Conservation (phyloP, 92 coral and sea anemone genomes). For the Actinostola sp. region DNA sequence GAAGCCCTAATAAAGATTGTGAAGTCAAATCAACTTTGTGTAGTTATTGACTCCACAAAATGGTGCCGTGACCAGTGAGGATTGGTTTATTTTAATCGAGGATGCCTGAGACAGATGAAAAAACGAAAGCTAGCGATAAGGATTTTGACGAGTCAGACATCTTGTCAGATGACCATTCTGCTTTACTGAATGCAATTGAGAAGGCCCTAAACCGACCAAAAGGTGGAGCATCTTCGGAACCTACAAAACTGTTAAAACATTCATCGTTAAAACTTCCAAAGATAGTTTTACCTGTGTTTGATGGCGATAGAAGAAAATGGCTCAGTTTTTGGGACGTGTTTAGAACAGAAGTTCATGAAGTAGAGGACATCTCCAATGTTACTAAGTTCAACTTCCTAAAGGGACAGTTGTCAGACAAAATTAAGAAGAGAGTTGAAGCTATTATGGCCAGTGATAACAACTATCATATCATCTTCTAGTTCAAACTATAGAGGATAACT, state of each 20-base stretch:
- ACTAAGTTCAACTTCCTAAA: constrained; percentile 48
- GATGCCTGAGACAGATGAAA: no score
- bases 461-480: constrained; percentile 41
- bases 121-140: constrained; percentile 27
- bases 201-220: constrained; percentile 16
- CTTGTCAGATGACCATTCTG: constrained; percentile 40
- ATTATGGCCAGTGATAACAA: constrained; percentile 55
- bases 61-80: no score
- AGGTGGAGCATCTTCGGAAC: neutral
- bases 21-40: no score
- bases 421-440: constrained; percentile 38
- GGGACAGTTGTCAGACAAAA: constrained; percentile 41
- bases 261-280: constrained; percentile 47
- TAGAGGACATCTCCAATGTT: constrained; percentile 32
- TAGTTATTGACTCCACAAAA: no score
- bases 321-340: constrained; percentile 51
- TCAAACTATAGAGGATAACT: constrained; percentile 39
- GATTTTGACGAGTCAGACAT: constrained; percentile 34
- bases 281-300: constrained; percentile 35
- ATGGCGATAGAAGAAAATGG: constrained; percentile 40
- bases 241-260: constrained; percentile 41
- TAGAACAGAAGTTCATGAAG: constrained; percentile 36
- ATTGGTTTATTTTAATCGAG: no score
- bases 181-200: constrained; percentile 20
- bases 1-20: no score